Evolutionary conservation across 2,888 invertebrate genomes (phyloP), one percentile per base, ranked within the genome.

Genomic region (Thereva unica): DNA sequence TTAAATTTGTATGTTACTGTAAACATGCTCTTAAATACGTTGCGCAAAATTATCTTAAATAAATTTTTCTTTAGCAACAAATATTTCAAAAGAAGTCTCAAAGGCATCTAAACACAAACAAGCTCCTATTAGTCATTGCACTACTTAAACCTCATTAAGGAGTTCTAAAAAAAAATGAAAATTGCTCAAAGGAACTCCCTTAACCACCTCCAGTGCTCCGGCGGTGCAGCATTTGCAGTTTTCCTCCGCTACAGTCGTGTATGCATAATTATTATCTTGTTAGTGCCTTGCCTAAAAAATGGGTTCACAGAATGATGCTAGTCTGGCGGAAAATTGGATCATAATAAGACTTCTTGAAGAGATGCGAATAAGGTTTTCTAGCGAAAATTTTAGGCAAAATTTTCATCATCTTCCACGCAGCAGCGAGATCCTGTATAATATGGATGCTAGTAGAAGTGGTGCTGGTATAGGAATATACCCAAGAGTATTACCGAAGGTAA

Each of bases 261-360:
- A 45, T n/a, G 47, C 41, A 42, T 42, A 7, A 59, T 45, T 41
- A 61, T 61, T 61, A 61, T 41, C 61, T 50, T 50, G 50, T 61
- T 61, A 61, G 41, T 34, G 61, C 12, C 40, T 40, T 49, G 50
- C 61, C 23, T 23, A 23, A 23, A 23, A 61, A 38, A 61, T 40
- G n/a, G 50, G 50, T 7, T 40, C 50, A 23, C 61, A 61, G 50
- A 41, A 40, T 35, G 61, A 38, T 50, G 50, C 50, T 61, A 61
- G 41, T 61, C 50, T 49, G 41, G 41, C 42, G 41, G 38, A 50
- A 50, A 61, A 61, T 61, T 50, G 40, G 50, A 23, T 61, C 61
- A 61, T 50, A 61, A 61, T 61, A 8, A 50, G 61, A 61, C 50
- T 61, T 40, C 41, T 50, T 61, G 41, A 41, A 41, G 40, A 34